Percentiles rank a stretch among this genome's conserved stretches.
These are phyloP conservation scores for Pristiophorus japonicus DNA, from an alignment of 2,113 vertebrate genomes.

Conservation along the genomic window DNA sequence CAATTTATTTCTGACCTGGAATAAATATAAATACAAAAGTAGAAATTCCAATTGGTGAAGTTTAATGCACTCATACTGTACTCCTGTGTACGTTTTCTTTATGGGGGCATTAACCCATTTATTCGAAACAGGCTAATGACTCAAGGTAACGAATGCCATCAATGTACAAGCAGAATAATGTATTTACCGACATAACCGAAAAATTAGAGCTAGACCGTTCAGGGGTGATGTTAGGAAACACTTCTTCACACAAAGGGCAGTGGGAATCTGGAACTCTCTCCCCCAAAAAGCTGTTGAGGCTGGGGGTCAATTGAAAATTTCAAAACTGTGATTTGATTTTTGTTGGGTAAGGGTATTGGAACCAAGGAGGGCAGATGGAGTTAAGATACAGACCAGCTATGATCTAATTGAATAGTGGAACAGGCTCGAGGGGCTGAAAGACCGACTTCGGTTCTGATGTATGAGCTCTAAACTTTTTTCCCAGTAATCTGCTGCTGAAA, in stretches of 20 bases:
- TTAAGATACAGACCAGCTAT: neutral
- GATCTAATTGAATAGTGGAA: neutral
- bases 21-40: slow-evolving; percentile 40
- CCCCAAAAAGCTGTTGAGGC: neutral
- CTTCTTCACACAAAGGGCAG: neutral
- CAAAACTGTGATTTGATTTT: neutral
- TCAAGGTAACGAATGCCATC: neutral
- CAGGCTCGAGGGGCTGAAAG: neutral
- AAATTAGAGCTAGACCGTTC: neutral
- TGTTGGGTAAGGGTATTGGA: neutral
- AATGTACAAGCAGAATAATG: neutral
- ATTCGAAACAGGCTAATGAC: neutral
- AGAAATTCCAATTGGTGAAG: neutral
- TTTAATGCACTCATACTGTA: neutral
- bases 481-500: neutral
- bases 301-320: neutral
- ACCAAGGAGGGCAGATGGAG: neutral
- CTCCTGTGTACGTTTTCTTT: neutral
- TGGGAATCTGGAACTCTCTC: neutral
- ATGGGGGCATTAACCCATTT: neutral
- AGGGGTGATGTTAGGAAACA: neutral
- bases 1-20: slow-evolving; percentile 88
- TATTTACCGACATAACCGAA: neutral
- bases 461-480: neutral
- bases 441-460: neutral